A percentile compares a stretch with the other conserved stretches of the same genome.
These are phyloP conservation scores for Drosophila paramelanica DNA, from an alignment of 2,888 invertebrate genomes.

Conservation along the genomic window DNA sequence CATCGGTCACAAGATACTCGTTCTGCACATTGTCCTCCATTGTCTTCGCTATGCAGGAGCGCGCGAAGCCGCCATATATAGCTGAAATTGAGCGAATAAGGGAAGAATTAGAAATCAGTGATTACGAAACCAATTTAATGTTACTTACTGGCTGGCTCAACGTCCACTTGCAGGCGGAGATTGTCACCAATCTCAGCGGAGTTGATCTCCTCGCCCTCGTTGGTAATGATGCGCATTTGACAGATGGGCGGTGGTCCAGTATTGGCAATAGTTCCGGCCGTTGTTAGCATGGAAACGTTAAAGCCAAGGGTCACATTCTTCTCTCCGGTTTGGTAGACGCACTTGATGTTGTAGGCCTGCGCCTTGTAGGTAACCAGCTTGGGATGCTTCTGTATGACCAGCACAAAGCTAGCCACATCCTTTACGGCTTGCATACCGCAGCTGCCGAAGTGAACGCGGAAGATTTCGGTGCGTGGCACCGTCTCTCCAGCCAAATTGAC, in stretches of 20 bases:
- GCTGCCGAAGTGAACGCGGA: constrained; percentile 95
- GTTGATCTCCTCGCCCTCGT: constrained; percentile 94
- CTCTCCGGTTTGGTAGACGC: constrained; percentile 97
- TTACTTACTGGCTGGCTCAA: constrained; percentile 90
- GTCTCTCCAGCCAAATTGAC: constrained; percentile 91
- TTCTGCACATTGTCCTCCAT: constrained; percentile 95
- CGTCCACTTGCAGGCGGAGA: constrained; percentile 93
- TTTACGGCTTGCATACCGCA: constrained; percentile 96
- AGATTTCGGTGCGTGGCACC: constrained; percentile 89
- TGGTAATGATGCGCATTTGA: constrained; percentile 95
- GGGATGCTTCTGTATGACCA: constrained; percentile 98
- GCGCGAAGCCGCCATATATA: constrained; percentile 96
- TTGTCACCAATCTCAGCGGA: constrained; percentile 97
- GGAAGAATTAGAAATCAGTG: not conserved
- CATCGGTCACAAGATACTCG: constrained; percentile 96
- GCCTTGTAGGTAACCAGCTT: constrained; percentile 97
- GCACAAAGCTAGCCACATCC: constrained; percentile 95
- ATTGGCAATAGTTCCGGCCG: constrained; percentile 97
- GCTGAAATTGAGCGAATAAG: constrained; percentile 85
- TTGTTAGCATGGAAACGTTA: constrained; percentile 97
- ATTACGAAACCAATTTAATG: not conserved
- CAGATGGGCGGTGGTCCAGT: constrained; percentile 97
- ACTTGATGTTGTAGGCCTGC: constrained; percentile 98
- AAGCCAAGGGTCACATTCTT: constrained; percentile 96
- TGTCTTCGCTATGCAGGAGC: constrained; percentile 96